Conservation (phyloP, 2,113 vertebrate genomes). For the Python bivittatus region DNA sequence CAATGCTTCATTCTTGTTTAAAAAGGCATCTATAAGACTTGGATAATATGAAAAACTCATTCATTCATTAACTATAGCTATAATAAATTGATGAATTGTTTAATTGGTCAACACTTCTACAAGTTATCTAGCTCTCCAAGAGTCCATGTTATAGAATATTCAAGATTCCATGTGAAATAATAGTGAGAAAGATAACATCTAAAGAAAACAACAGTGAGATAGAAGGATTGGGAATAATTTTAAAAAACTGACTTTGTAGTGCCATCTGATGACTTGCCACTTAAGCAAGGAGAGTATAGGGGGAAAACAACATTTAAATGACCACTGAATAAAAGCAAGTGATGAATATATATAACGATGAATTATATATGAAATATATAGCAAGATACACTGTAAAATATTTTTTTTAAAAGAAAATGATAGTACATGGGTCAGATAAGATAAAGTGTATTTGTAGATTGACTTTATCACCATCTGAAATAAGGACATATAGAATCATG, state of each 20-base stretch:
- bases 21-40: not conserved
- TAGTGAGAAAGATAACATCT: not conserved
- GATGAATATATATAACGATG: no score
- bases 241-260: not conserved
- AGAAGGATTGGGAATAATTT: not conserved
- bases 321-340: slow-evolving; percentile 6
- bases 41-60: not conserved
- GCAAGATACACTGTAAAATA: not conserved
- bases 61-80: not conserved
- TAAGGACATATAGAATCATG: not conserved
- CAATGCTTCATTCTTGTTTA: not conserved
- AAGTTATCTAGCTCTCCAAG: not conserved
- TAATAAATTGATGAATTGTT: not conserved
- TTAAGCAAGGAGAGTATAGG: not conserved
- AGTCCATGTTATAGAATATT: not conserved
- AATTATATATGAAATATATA: slow-evolving; percentile 10
- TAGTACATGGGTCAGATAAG: slow-evolving; percentile 4
- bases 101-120: not conserved
- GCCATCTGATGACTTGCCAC: not conserved
- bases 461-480: not conserved
- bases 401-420: not conserved
- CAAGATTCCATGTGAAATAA: not conserved
- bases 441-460: slow-evolving; percentile 15
- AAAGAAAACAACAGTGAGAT: not conserved
- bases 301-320: not conserved